Base-by-base conservation (phyloP, 2,797 vertebrate species). In the Tokudaia tokunoshimensis region DNA sequence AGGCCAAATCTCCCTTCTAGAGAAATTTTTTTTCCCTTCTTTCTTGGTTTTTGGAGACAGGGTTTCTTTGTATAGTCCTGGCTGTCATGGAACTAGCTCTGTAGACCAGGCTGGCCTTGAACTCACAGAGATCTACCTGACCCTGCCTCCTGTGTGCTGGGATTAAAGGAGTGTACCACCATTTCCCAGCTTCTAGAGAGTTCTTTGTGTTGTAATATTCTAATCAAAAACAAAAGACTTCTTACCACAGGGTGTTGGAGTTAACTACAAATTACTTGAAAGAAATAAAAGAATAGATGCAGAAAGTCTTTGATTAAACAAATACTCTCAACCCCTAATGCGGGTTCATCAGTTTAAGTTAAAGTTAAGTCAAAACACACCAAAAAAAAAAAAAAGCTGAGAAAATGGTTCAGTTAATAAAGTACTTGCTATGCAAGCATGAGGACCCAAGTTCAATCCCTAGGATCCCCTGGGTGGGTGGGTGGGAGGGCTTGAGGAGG, bases 261-360 rank as follows among this genome's bases (percentile, higher is more conserved):
- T 67, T 94, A 86, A 72, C 72, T 57, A 78, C 20, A 65, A 95
- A 90, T 87, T 57, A 84, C 41, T 87, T 92, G 37, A 74, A 93
- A 31, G 55, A 93, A 92, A 41, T 50, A 90, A 96, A 84, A 72
- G 67, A 72, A 65, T n/a, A 89, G 2, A 87, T 8, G 5, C 10
- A 41, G 92, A 93, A 82, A 84, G 72, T 88, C 74, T 88, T 70
- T 75, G 55, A 74, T 81, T 72, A 94, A 96, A 89, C 17, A 93
- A 78, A 92, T 41, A 79, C 2, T 31, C 44, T 44, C 6, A 50
- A 72, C 1, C 19, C 50, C 72, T 59, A 80, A 90, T 57, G 81
- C 37, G 61, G 61, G 47, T n/a, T 72, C 86, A 61, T 72, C 74
- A 93, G 19, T 15, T 88, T 47, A 82, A 34, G 24, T n/a, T 4